A percentile compares a stretch with the other conserved stretches of the same genome.
Evolutionary conservation across 2,113 vertebrate species (phyloP).

Genomic region (Ramphastos sulfuratus): DNA sequence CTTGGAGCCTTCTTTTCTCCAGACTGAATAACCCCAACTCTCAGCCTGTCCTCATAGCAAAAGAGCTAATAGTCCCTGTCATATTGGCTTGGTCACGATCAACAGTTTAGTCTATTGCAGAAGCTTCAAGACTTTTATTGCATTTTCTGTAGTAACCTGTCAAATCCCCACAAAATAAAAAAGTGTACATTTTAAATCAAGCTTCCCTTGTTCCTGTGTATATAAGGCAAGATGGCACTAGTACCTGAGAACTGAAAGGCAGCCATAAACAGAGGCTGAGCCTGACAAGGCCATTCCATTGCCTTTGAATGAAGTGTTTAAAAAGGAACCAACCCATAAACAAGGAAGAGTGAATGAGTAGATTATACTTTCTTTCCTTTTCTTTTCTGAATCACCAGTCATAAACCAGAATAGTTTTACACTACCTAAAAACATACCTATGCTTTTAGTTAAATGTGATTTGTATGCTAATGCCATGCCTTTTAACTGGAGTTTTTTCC

Average conservation of each 20-base stretch:
- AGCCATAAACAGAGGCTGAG: background rate
- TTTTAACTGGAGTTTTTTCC: slow-evolving; percentile 24
- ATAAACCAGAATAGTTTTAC: background rate
- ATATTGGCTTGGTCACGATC: background rate
- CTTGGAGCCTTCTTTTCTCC: no score
- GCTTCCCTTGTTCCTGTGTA: background rate
- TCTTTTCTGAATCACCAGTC: background rate
- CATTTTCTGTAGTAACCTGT: background rate
- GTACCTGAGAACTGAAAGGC: background rate
- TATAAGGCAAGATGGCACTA: background rate
- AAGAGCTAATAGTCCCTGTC: background rate
- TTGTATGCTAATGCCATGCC: background rate
- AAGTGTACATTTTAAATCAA: background rate
- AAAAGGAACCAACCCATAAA: slow-evolving; percentile 12
- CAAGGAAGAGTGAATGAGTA: background rate
- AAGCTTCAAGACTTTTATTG: background rate
- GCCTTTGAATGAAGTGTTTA: slow-evolving; percentile 7
- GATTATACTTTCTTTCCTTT: background rate
- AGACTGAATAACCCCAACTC: no score
- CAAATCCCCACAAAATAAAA: background rate
- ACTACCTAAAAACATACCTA: background rate
- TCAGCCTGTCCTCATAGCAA: no score
- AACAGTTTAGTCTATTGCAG: background rate
- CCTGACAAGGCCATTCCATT: background rate
- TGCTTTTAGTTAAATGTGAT: background rate